phyloP scores from a whole-genome alignment of 2,888 invertebrate species.

The Ganaspis brasiliensis region DNA sequence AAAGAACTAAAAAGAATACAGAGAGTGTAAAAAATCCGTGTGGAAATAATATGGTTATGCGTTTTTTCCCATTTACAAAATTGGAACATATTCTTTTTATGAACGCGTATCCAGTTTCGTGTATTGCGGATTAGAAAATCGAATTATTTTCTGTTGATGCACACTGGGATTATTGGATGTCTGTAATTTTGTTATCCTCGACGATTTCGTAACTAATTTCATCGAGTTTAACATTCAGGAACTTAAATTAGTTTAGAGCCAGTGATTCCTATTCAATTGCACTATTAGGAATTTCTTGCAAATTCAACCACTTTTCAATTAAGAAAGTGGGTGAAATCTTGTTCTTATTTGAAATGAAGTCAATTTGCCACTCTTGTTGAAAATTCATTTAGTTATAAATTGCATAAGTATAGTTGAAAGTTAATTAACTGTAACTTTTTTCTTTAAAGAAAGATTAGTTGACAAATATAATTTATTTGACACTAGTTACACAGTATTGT shows the following conservation, averaged over 20 bases:
- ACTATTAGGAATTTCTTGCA: no score
- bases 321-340: neutral
- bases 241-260: no score
- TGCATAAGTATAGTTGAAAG: no score
- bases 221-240: no score
- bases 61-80: constrained; percentile 53
- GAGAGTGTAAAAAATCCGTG: neutral
- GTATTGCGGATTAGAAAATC: constrained; percentile 27
- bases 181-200: neutral
- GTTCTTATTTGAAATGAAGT: no score
- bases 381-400: no score
- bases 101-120: constrained; percentile 45
- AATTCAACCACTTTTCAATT: no score
- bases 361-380: no score
- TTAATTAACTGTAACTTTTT: no score
- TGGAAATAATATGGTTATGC: constrained; percentile 9
- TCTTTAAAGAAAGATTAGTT: no score
- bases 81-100: constrained; percentile 51
- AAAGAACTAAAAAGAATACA: constrained; percentile 19
- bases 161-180: neutral
- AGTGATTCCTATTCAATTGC: neutral
- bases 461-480: no score
- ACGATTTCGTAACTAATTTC: neutral
- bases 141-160: neutral
- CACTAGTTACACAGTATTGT: no score